phyloP scores from a whole-genome alignment of 2,888 invertebrate species.

The Meganola albula region DNA sequence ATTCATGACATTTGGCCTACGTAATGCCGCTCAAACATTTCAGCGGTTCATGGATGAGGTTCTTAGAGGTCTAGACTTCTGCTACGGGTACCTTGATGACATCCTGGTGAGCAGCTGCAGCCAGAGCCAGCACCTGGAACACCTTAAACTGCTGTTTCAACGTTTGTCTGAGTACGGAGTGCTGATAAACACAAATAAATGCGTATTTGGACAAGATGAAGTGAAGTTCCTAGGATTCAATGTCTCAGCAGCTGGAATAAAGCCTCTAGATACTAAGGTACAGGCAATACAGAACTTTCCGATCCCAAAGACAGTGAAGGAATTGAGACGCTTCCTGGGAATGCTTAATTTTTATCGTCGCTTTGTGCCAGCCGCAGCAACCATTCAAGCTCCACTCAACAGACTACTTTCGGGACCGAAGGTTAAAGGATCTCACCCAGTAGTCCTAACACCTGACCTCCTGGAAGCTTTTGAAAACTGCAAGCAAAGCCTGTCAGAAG shows the following conservation, averaged over 20 bases:
- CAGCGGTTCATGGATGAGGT: slow-evolving; percentile 13
- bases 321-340: slow-evolving; percentile 20
- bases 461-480: slow-evolving; percentile 25
- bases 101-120: slow-evolving; percentile 5
- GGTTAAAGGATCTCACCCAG: slow-evolving; percentile 28
- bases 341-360: slow-evolving; percentile 25
- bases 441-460: slow-evolving; percentile 19
- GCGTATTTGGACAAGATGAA: slow-evolving; percentile 6
- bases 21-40: no score
- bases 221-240: slow-evolving; percentile 15
- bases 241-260: slow-evolving; percentile 9
- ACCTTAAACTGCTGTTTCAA: slow-evolving; percentile 7
- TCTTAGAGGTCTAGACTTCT: slow-evolving; percentile 10
- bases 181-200: slow-evolving; percentile 16
- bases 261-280: slow-evolving; percentile 3
- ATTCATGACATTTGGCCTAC: no score
- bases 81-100: slow-evolving; percentile 11
- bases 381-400: no score
- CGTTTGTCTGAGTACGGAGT: slow-evolving; percentile 12
- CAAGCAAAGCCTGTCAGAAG: slow-evolving; percentile 29
- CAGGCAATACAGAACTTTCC: slow-evolving; percentile 11
- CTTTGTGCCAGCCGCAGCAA: slow-evolving; percentile 16
- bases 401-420: slow-evolving; percentile 20
- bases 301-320: slow-evolving; percentile 16
- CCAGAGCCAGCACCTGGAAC: neutral